Evolutionary conservation across 1,140 invertebrate species (phyloP).

Genomic region (Olivierus martensii): DNA sequence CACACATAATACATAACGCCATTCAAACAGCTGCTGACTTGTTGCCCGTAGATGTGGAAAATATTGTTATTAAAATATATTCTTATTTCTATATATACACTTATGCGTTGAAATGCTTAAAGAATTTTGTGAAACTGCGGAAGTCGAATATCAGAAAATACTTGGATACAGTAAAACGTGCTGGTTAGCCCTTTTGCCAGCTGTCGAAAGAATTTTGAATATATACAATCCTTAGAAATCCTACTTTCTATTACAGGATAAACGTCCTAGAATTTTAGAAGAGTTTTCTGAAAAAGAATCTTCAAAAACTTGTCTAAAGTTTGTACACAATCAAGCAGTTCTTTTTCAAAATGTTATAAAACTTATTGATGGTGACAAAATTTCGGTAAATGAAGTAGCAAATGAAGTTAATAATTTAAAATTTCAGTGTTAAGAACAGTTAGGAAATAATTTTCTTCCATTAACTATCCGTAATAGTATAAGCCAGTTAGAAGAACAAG

Average conservation of each 20-base stretch:
- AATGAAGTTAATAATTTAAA: neutral
- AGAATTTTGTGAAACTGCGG: conserved; percentile 24
- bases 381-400: neutral
- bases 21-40: conserved; percentile 5
- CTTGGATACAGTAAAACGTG: conserved; percentile 20
- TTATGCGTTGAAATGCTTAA: neutral
- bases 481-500: too few species aligned
- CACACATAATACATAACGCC: conserved; percentile 4
- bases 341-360: neutral
- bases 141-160: conserved; percentile 19
- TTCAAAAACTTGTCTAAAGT: neutral
- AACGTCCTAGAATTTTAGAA: conserved; percentile 6
- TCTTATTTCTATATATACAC: conserved; percentile 2
- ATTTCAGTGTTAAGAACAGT: neutral
- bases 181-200: conserved; percentile 20
- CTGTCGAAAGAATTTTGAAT: conserved; percentile 14
- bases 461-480: too few species aligned
- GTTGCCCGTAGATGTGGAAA: conserved; percentile 1
- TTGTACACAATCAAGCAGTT: neutral
- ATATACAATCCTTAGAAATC: conserved; percentile 1
- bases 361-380: neutral
- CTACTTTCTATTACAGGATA: conserved; percentile 5
- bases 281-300: too few species aligned
- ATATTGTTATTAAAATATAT: conserved; percentile 1
- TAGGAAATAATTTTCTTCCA: too few species aligned